A percentile compares a stretch with the other conserved stretches of the same genome.
phyloP scores from a whole-genome alignment of 2,113 vertebrate species.

The Miniopterus natalensis region DNA sequence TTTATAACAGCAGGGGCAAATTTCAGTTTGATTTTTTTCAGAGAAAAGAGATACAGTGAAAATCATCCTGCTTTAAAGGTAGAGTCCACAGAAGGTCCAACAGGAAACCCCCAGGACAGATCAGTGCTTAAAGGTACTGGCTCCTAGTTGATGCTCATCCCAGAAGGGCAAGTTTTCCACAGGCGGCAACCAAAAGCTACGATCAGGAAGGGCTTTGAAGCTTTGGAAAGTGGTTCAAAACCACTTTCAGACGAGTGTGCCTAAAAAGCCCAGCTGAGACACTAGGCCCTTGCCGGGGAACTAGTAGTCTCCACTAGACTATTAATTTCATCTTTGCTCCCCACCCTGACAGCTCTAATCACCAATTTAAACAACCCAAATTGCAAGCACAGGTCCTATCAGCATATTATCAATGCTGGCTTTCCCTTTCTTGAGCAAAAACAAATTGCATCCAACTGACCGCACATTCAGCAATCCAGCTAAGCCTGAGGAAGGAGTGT shows the following conservation, averaged over 20 bases:
- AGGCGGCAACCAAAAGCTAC: not conserved
- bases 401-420: not conserved
- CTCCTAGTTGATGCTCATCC: not conserved
- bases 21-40: constrained; percentile 53
- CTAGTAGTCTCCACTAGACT: not conserved
- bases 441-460: constrained; percentile 11
- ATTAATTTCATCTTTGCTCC: not conserved
- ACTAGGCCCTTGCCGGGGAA: not conserved
- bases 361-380: not conserved
- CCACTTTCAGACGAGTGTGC: not conserved
- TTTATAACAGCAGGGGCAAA: not conserved
- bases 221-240: constrained; percentile 5
- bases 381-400: not conserved
- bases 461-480: not conserved
- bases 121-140: not conserved
- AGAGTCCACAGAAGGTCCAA: not conserved
- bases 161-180: not conserved
- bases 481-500: not conserved
- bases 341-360: not conserved
- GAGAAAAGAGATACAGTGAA: constrained; percentile 44
- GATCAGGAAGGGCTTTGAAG: not conserved
- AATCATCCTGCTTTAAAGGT: not conserved
- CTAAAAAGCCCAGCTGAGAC: not conserved
- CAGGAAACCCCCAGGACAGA: not conserved
- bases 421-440: constrained; percentile 45